Conservation (phyloP, 1,140 invertebrate genomes). For the Drosophila teissieri region DNA sequence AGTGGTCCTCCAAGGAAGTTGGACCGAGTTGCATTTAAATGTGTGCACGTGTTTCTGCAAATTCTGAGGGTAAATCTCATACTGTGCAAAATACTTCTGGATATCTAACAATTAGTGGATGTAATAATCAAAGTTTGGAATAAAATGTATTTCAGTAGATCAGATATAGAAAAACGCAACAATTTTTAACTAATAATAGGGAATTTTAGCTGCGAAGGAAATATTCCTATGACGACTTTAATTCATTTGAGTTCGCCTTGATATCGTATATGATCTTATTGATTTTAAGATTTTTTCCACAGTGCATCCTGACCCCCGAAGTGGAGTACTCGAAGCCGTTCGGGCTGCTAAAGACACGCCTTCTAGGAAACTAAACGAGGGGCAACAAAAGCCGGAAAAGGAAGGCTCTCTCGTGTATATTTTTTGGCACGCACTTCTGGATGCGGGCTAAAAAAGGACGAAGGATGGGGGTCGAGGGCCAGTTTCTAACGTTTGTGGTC, state of each 20-base stretch:
- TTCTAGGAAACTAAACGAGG: slow-evolving; percentile 45
- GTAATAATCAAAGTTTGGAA: neutral
- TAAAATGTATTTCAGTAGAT: too few species aligned
- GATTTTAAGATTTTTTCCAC: neutral
- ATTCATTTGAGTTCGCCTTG: too few species aligned
- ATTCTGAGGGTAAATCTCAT: neutral
- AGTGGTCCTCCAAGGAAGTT: slow-evolving; percentile 14
- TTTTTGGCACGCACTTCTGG: slow-evolving; percentile 67
- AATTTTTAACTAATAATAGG: too few species aligned
- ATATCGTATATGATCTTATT: neutral
- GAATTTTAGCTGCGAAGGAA: too few species aligned
- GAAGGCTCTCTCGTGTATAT: slow-evolving; percentile 51
- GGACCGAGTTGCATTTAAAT: slow-evolving; percentile 50
- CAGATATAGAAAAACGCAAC: too few species aligned
- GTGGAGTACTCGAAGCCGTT: slow-evolving; percentile 17
- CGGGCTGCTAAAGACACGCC: slow-evolving; percentile 35
- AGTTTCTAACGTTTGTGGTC: slow-evolving; percentile 60
- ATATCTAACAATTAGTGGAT: neutral
- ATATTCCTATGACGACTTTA: neutral
- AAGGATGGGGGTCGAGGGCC: slow-evolving; percentile 8
- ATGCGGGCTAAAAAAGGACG: neutral
- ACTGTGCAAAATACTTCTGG: neutral
- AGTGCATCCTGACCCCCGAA: slow-evolving; percentile 4
- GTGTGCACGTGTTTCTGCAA: slow-evolving; percentile 9
- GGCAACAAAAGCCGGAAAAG: slow-evolving; percentile 31